A percentile compares a stretch with the other conserved stretches of the same genome.
phyloP scores from a whole-genome alignment of 1,140 invertebrate genomes.

The Gryon sp. region DNA sequence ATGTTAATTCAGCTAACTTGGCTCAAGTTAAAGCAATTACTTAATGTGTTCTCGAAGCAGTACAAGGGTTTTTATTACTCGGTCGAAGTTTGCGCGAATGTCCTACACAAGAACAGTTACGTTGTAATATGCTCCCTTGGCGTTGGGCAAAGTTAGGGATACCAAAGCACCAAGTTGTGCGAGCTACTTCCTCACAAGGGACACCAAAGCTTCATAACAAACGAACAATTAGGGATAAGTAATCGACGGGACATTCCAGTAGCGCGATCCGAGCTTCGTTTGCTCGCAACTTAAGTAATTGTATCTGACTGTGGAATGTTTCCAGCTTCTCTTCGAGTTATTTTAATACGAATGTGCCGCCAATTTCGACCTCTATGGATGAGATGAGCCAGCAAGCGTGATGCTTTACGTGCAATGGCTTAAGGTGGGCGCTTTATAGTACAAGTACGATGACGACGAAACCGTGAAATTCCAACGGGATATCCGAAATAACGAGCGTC shows the following conservation, averaged over 20 bases:
- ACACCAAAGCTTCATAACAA: constrained; percentile 48
- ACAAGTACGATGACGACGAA: constrained; percentile 21
- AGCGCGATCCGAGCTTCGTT: constrained; percentile 53
- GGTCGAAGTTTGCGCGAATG: constrained; percentile 27
- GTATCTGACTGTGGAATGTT: constrained; percentile 65
- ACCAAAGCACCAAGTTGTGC: constrained; percentile 41
- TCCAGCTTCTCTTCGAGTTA: constrained; percentile 25
- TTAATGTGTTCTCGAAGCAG: constrained; percentile 25
- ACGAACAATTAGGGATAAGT: constrained; percentile 73
- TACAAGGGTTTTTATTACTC: constrained; percentile 45
- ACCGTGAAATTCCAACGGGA: constrained; percentile 57
- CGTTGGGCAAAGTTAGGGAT: constrained; percentile 30
- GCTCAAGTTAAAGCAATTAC: constrained; percentile 27
- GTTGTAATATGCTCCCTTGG: constrained; percentile 26
- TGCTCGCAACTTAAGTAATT: constrained; percentile 69
- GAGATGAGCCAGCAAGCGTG: constrained; percentile 18
- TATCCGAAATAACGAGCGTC: constrained; percentile 65
- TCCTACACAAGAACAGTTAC: constrained; percentile 14
- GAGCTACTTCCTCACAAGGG: constrained; percentile 50
- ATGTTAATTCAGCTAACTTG: constrained; percentile 23
- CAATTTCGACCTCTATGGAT: constrained; percentile 42
- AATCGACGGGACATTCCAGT: constrained; percentile 69
- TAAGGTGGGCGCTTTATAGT: constrained; percentile 41
- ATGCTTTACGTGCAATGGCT: constrained; percentile 41
- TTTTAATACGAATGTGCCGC: constrained; percentile 43